Evolutionary conservation across 2,797 vertebrate genomes (phyloP).

Genomic region (Uromys caudimaculatus): DNA sequence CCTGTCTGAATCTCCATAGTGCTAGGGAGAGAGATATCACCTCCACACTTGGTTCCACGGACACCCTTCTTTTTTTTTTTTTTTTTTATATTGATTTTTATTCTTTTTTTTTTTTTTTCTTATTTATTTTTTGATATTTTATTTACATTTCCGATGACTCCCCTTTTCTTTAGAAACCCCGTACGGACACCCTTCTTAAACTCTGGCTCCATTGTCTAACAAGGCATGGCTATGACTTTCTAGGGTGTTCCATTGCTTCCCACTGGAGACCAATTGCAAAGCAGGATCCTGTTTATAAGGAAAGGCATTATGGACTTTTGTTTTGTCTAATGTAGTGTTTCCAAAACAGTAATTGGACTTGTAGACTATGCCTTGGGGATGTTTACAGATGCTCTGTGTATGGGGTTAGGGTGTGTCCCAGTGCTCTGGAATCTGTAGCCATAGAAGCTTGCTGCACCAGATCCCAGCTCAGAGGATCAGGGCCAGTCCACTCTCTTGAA

Average conservation of each 20-base stretch:
- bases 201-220: background rate
- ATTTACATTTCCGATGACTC: too few relatives aligned
- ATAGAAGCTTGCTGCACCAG: too few relatives aligned
- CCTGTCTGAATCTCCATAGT: background rate
- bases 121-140: too few relatives aligned
- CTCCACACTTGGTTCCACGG: background rate
- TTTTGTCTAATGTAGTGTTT: background rate
- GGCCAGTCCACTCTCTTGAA: background rate
- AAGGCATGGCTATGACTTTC: background rate
- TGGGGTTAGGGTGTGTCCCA: background rate
- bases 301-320: background rate
- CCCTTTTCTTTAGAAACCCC: too few relatives aligned
- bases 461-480: background rate
- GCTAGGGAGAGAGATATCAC: background rate
- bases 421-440: background rate
- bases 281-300: background rate
- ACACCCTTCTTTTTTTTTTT: background rate
- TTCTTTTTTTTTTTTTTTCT: too few relatives aligned
- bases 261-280: background rate
- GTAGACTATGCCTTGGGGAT: background rate
- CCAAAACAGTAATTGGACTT: background rate
- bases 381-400: background rate
- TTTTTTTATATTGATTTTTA: too few relatives aligned
- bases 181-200: background rate
- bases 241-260: background rate